These are phyloP conservation scores for Nylanderia fulva DNA, from an alignment of 1,140 invertebrate species.

Conservation along the genomic window DNA sequence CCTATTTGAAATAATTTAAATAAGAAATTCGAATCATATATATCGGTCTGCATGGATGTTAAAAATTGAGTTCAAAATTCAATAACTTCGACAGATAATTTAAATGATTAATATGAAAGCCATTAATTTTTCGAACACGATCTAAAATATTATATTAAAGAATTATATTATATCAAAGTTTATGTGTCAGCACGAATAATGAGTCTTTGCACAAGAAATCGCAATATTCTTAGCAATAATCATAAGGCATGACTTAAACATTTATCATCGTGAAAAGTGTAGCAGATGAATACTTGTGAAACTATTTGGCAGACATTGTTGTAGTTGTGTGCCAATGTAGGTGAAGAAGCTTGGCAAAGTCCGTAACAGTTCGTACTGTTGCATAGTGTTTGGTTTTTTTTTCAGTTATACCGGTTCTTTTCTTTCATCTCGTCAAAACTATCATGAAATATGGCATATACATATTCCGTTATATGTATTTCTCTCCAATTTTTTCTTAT, in stretches of 20 bases:
- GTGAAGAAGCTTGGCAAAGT: conserved; percentile 20
- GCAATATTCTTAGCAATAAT: not conserved
- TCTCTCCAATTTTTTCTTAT: not conserved
- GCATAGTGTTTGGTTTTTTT: not conserved
- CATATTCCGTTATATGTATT: not conserved
- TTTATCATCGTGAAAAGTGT: conserved; percentile 16
- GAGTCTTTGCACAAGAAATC: not conserved
- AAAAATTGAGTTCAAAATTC: not conserved
- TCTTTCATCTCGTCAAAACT: not conserved
- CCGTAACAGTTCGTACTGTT: conserved; percentile 1
- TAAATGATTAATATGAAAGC: not conserved
- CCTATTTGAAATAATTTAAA: not conserved
- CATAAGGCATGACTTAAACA: not conserved
- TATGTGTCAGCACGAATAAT: not conserved
- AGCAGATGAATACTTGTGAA: conserved; percentile 19
- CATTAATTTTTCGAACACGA: not conserved
- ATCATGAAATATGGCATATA: not conserved
- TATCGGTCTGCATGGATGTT: not conserved
- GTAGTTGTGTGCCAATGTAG: not conserved
- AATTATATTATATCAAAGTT: not conserved
- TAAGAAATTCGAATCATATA: not conserved
- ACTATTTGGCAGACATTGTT: conserved; percentile 23
- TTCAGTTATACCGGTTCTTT: not conserved
- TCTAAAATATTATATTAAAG: not conserved
- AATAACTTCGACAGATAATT: not conserved